Base-by-base conservation (phyloP, 2,797 vertebrate species). In the Liasis olivaceus region DNA sequence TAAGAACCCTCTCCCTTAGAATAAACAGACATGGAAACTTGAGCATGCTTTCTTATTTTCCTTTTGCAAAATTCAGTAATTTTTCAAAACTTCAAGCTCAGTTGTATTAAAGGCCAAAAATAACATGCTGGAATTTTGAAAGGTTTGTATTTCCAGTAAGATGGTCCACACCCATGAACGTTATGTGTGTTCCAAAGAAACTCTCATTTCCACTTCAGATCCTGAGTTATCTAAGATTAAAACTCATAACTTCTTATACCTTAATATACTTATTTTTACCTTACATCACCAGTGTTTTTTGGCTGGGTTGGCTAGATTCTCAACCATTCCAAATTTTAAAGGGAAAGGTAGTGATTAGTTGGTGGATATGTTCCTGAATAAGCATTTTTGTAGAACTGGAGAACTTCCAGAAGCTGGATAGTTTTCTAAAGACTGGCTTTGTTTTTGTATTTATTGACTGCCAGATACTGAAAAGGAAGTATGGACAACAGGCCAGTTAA, bases 241-340 rank as follows among this genome's bases (percentile, higher is more conserved):
- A 69, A 95, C 56, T 6, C 54, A 90, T 89, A 90, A 91, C 66
- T 91, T 93, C 56, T 89, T 94, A 69, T 86, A 7, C 6, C 47
- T 85, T 20, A 56, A 20, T 88, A 66, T 89, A 11, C 13, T 72
- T 54, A 59, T 87, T 64, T 59, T 90, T 84, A 81, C 4, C 86
- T 8, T 85, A 91, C 93, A 59, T 7, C 36, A 66, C 84, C 20
- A 91, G 59, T 91, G 87, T 5, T 28, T 94, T 59, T 36, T 7
- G 59, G 14, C 77, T 51, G 51, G 0, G n/a, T 47, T 56, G 92
- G 22, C 15, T 69, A 92, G 36, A 91, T 92, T 87, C 56, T 93
- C 88, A 54, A 59, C 93, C 92, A 12, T 22, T 36, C 1, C 1
- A 5, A 0, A 0, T 14, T 90, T 94, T 93, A 95, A 89, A 93